phyloP scores from a whole-genome alignment of 64 coral and sea anemone genomes.

The Cladopsammia gracilis region DNA sequence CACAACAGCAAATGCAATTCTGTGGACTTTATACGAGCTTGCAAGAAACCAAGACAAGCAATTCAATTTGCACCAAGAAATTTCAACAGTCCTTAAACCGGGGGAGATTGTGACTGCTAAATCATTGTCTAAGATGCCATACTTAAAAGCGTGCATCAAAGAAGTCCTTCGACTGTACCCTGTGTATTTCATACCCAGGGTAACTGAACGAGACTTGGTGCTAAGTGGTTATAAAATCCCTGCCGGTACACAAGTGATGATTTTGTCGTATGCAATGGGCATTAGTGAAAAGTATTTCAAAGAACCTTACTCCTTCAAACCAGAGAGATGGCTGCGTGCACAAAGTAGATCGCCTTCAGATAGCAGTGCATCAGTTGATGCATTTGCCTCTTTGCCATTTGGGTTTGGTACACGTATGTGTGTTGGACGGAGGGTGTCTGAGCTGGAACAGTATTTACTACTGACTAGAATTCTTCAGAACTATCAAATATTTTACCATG shows the following conservation, averaged over 20 bases:
- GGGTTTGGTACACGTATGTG: conserved; percentile 71
- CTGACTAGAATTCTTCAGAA: conserved; percentile 22
- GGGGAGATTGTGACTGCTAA: conserved; percentile 21
- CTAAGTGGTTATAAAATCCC: conserved; percentile 53
- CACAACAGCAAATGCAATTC: conserved; percentile 73
- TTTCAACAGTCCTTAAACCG: conserved; percentile 35
- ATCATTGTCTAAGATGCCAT: conserved; percentile 39
- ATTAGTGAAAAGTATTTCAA: conserved; percentile 20
- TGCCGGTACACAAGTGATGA: conserved; percentile 20
- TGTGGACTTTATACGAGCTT: conserved; percentile 70
- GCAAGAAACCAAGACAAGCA: conserved; percentile 81
- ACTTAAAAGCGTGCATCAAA: conserved; percentile 62
- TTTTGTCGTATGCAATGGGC: conserved; percentile 20
- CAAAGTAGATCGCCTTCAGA: not conserved
- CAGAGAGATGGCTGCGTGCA: conserved; percentile 61
- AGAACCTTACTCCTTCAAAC: conserved; percentile 31
- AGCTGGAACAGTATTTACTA: conserved; percentile 60
- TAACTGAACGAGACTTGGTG: conserved; percentile 42
- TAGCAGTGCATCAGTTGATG: not conserved
- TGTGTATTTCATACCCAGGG: not conserved
- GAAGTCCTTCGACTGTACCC: conserved; percentile 61
- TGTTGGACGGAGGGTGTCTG: conserved; percentile 41
- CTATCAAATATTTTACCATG: conserved; percentile 5
- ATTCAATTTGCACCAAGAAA: conserved; percentile 45
- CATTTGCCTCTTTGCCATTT: conserved; percentile 68